Evolutionary conservation across 2,797 vertebrate species (phyloP), one percentile per base, ranked within the genome.

Genomic region (Halcyon badia): DNA sequence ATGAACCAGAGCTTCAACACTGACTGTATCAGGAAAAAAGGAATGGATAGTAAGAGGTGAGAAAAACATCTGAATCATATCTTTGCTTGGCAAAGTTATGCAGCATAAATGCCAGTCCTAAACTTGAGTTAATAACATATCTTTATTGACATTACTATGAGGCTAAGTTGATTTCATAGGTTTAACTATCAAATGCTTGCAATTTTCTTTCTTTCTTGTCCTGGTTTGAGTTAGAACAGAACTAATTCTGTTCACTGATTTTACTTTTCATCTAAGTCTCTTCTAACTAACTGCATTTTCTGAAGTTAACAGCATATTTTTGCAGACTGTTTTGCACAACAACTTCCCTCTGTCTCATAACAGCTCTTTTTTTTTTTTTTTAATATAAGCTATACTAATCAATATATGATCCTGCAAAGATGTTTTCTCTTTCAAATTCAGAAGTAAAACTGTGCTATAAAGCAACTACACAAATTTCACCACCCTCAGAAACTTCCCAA

Each of bases 1-100:
- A 14, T 94, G 95, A 97, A 96, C 75, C 80, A 95, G 87, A 62
- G 68, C 56, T 71, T 92, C 57, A 61, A 8, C 4, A 35, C 41
- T 62, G 66, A 84, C 33, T 60, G 49, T 65, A 81, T 62, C 44
- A 26, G 30, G 68, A 17, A 14, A 93, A 39, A 39, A 72, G 2
- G 11, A 73, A 60, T 9, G 60, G 37, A 25, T 49, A 57, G 21
- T 30, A 70, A 81, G 37, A 85, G 8, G 19, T 76, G 30, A 64
- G 54, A 49, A 92, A 70, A 85, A 30, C 42, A 56, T 69, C 22
- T 92, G 20, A 94, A 26, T 51, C 46, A 21, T 78, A n/a, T 65
- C 31, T 94, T 69, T 89, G 16, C 56, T 62, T 71, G 37, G 21
- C 41, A 78, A 78, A 96, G 76, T 25, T 83, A 64, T 9, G 31